Base-by-base conservation (phyloP, 2,888 invertebrate genomes). In the Apodemia duryi region DNA sequence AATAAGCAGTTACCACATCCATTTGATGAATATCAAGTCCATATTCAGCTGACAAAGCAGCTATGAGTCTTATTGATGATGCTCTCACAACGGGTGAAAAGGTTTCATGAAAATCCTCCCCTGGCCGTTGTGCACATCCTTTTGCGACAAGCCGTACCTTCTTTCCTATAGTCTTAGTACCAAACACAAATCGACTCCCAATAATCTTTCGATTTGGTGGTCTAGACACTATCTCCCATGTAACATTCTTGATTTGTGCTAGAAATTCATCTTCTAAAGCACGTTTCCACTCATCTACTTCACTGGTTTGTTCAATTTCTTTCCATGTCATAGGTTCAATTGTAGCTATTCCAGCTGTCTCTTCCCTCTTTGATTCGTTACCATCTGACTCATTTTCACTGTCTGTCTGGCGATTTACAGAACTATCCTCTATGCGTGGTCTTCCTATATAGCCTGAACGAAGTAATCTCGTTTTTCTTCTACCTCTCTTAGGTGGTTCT, bases 1-100 rank as follows among this genome's bases (percentile, higher is more conserved):
- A 35, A 54, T 68, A 71, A 13, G 67, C 69, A 43, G 71, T 71
- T 0, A 66, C 67, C 2, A 68, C 68, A 51, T 71, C 71, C 68
- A 71, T 68, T 65, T 69, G 68, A 49, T 67, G 61, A 29, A 67
- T 67, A 5, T 65, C 62, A 38, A 68, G 62, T n/a, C 65, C 70
- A 11, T 64, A 54, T 60, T 71, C 67, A 32, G 64, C 62, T 64
- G 69, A 68, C 43, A 69, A 2, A 32, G 69, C 69, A 43, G 66
- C 65, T 63, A 69, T 66, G 1, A 67, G 29, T 65, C 71, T 69
- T 62, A 70, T 71, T 51, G 70, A 70, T 32, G 65, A 65, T 29
- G 63, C 62, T 64, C 69, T 62, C 9, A 63, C 64, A 11, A 69
- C 67, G 6, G 70, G 67, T 10, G 65, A 35, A 66, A 32, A 46